These are phyloP conservation scores for Dascillus cervinus DNA, from an alignment of 2,888 invertebrate species.

Conservation along the genomic window DNA sequence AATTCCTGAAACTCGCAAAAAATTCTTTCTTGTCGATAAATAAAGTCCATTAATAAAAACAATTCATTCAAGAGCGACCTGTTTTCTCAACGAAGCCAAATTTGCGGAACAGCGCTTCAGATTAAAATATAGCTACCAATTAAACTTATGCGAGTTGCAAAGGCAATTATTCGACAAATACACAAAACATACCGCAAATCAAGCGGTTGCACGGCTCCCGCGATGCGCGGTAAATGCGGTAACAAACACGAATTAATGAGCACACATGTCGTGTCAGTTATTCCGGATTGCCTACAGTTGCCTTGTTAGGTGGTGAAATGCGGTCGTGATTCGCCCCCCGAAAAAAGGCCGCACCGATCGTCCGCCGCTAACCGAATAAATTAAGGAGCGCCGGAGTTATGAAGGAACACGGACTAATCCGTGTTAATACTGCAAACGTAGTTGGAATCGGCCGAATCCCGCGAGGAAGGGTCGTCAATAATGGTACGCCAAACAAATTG, in stretches of 20 bases:
- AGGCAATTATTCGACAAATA: conserved; percentile 32
- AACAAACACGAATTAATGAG: conserved; percentile 25
- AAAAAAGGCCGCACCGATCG: conserved; percentile 9
- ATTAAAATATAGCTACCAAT: background rate
- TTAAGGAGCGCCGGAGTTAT: too few relatives aligned
- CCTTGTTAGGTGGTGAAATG: conserved; percentile 17
- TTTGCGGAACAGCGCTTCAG: too few relatives aligned
- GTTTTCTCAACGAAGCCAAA: too few relatives aligned
- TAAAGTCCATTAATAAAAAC: too few relatives aligned
- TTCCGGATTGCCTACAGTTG: conserved; percentile 13
- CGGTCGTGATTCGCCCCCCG: conserved; percentile 13
- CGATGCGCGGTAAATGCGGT: conserved; percentile 17
- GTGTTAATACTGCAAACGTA: too few relatives aligned
- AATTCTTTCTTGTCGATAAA: too few relatives aligned
- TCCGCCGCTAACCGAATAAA: background rate
- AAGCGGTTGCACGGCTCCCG: conserved; percentile 20
- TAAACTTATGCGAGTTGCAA: conserved; percentile 23
- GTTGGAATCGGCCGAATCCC: too few relatives aligned
- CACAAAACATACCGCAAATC: conserved; percentile 31
- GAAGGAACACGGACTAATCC: too few relatives aligned
- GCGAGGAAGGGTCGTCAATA: conserved; percentile 33
- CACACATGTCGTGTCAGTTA: conserved; percentile 22
- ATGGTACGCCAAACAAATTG: conserved; percentile 34
- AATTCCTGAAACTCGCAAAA: too few relatives aligned
- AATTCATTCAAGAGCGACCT: too few relatives aligned